Evolutionary conservation across 92 coral and sea anemone species (phyloP), one percentile per base, ranked within the genome.

Genomic region (Porites divaricata): DNA sequence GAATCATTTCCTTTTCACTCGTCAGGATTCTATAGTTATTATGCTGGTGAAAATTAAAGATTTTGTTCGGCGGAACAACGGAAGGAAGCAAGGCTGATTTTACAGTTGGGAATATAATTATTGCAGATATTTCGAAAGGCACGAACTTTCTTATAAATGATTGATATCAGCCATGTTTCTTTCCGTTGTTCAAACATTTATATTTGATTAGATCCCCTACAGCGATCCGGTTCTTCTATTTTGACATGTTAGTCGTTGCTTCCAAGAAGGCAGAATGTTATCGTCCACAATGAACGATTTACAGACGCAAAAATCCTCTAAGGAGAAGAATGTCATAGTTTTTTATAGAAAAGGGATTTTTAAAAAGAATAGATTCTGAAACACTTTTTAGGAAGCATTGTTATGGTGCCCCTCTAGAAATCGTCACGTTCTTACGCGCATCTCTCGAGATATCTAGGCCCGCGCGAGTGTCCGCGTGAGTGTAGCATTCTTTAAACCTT

Each of bases 401-500:
- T 20, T 21, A 21, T 15, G 28, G 14, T 24, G 45, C 45, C 19
- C 35, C 1, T 24, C 15, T 1, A 8, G 4, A 8, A 17, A 19
- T 35, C 11, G 45, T 45, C n/a, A 28, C 23, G 20, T 77, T 77
- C 45, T 41, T 50, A 49, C 63, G 24, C 71, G 70, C 83, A 22
- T 23, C 77, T 49, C 4, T 49, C 71, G 28, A 22, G 74, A 14
- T 25, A 50, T 13, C 61, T 35, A 35, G 45, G 45, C 83, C n/a
- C 62, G 63, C 77, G 41, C 77, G 70, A 35, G 28, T 17, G 81
- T 62, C 83, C 62, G 63, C 77, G 41, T 62, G 70, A 35, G 28
- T 25, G 81, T 62, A 28, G 58, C 77, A 65, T 10, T 24, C 62
- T 54, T 7, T 1, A 24, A 19, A 59, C 50, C 61, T n/a, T 70